Evolutionary conservation across 2,888 invertebrate species (phyloP), one percentile per base, ranked within the genome.

Genomic region (Andrena flavipes): DNA sequence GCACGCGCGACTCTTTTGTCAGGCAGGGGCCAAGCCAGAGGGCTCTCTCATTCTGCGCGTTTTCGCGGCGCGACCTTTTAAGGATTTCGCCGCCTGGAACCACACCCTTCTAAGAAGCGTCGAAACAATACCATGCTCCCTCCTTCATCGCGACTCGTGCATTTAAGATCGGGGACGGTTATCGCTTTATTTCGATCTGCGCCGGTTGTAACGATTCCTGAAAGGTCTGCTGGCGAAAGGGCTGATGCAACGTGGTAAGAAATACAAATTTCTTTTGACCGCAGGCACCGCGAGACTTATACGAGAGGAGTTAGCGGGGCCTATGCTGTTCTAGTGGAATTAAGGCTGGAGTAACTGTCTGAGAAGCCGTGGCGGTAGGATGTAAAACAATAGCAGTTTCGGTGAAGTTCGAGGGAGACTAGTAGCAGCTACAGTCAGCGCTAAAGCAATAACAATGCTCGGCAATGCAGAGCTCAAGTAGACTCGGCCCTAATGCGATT

Each of bases 21-120:
- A 48, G 56, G 56, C 33, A 10, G 13, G 16, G 59, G 42, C 30
- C 33, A 10, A 10, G 13, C 23, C 29, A 0, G 3, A 2, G 23
- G 16, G 4, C 51, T 75, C 60, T 75, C 60, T 29, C 74, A 64
- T 68, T 68, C 68, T 7, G 10, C 56, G 20, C 51, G 71, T 72
- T 76, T 79, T 79, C 73, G 71, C 82, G 73, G 59, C 63, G 56
- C 64, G 59, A 73, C 80, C 70, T 77, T 79, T 82, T 79, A 81
- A 65, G 51, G 75, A 86, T 87, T 86, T 88, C 81, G 80, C 76
- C 76, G 65, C 80, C 62, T 69, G 79, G 74, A 16, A 80, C 89
- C 88, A 83, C 89, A 85, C 85, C 88, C 79, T 82, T 49, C 51
- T 56, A 51, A 78, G 33, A n/a, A 70, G 54, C 65, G 59, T 26